Conservation (phyloP, 2,797 vertebrate species). For the Lemur catta region DNA sequence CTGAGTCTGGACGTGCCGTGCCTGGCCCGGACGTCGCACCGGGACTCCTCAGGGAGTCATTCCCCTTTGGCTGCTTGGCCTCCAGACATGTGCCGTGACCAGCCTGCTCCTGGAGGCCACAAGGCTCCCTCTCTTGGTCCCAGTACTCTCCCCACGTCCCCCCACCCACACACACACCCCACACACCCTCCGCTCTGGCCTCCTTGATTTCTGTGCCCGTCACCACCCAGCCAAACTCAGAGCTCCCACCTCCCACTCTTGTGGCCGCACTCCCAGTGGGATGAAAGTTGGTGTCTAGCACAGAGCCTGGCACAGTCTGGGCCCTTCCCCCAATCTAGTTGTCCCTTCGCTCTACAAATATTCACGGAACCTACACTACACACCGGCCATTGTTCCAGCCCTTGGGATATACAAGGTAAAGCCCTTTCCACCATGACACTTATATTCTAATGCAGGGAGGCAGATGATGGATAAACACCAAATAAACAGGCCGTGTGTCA, state of each 20-base stretch:
- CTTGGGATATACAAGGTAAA: not conserved
- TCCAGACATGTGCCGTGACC: not conserved
- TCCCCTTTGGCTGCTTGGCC: not conserved
- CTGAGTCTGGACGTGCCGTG: accelerated
- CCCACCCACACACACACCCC: not conserved
- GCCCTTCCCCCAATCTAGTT: not conserved
- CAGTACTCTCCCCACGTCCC: accelerated
- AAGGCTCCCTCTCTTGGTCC: not conserved
- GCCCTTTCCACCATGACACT: not conserved
- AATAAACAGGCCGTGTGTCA: not conserved
- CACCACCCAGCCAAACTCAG: not conserved
- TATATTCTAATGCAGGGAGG: not conserved
- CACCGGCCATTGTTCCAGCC: not conserved
- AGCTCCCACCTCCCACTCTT: accelerated
- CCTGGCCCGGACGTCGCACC: accelerated
- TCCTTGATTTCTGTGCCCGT: not conserved
- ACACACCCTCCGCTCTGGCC: not conserved
- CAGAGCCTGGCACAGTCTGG: not conserved
- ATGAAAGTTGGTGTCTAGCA: not conserved
- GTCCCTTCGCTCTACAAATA: not conserved
- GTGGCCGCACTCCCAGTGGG: not conserved
- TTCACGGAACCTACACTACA: not conserved
- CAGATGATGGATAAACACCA: not conserved
- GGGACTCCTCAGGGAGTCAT: not conserved
- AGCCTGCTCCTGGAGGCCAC: not conserved